These are phyloP conservation scores for Spheniscus humboldti DNA, from an alignment of 2,797 vertebrate genomes.

Conservation along the genomic window DNA sequence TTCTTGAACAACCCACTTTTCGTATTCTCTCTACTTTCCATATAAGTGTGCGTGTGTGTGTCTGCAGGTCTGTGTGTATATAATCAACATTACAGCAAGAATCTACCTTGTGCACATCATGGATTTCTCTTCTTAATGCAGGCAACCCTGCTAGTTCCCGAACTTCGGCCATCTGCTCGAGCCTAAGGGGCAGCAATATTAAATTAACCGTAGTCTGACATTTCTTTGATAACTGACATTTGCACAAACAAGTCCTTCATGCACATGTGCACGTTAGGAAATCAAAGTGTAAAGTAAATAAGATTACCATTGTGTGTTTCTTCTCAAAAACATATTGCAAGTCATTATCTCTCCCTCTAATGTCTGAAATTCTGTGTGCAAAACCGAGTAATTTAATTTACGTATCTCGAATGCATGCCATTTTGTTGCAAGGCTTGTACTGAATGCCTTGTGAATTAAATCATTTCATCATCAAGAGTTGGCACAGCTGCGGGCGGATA, in stretches of 20 bases:
- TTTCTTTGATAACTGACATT: conserved; percentile 32
- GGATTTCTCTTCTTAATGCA: background rate
- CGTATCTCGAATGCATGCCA: background rate
- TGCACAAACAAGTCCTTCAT: conserved; percentile 8
- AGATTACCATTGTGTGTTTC: conserved; percentile 34
- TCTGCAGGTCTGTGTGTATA: background rate
- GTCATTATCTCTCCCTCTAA: conserved; percentile 44
- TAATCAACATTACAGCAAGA: background rate
- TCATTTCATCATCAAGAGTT: background rate
- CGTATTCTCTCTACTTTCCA: background rate
- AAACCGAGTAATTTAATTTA: conserved; percentile 39
- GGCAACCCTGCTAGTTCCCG: background rate
- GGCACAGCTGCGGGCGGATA: background rate
- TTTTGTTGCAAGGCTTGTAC: background rate
- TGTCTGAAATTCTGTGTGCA: conserved; percentile 21
- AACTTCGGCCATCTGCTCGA: background rate
- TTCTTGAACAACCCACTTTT: background rate
- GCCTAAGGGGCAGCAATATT: background rate
- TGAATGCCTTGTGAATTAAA: background rate
- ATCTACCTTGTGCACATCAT: background rate
- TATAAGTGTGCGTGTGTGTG: rapidly evolving
- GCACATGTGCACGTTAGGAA: conserved; percentile 29
- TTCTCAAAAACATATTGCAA: conserved; percentile 53
- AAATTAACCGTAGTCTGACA: conserved; percentile 1
- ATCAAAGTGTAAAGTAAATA: conserved; percentile 61